A percentile compares a stretch with the other conserved stretches of the same genome.
phyloP scores from a whole-genome alignment of 1,140 invertebrate species.

The Trachelipus rathkii region DNA sequence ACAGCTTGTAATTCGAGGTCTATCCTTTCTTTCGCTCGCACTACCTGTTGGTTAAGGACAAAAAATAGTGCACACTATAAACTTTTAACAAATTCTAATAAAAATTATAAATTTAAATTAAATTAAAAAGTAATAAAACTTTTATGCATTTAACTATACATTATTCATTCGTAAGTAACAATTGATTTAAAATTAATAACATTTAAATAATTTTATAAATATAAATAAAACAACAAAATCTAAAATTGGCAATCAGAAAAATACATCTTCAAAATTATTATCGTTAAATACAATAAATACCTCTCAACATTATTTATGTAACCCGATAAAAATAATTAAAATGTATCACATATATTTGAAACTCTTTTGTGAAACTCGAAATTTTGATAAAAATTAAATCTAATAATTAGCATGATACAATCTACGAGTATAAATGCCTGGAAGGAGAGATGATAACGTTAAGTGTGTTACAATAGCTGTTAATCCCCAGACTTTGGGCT shows the following conservation, averaged over 20 bases:
- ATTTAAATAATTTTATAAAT: neutral
- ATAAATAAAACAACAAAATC: neutral
- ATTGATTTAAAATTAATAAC: neutral
- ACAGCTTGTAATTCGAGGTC: slow-evolving; percentile 65
- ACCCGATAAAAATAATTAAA: neutral
- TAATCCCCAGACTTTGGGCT: slow-evolving; percentile 70
- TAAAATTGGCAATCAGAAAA: neutral
- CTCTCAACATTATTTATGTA: neutral
- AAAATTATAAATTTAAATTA: neutral
- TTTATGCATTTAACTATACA: neutral
- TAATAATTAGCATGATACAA: slow-evolving; percentile 10
- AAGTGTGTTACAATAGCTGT: slow-evolving; percentile 70
- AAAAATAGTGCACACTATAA: neutral
- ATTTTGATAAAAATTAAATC: neutral
- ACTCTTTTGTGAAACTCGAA: too few species aligned
- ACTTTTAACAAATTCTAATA: too few species aligned
- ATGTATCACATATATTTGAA: neutral
- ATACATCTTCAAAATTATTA: neutral
- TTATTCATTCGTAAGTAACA: neutral
- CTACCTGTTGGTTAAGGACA: slow-evolving; percentile 54
- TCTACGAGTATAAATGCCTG: slow-evolving; percentile 33
- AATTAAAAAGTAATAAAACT: neutral
- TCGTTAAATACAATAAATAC: neutral
- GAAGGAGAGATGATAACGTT: slow-evolving; percentile 57
- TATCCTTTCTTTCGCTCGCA: slow-evolving; percentile 84